Evolutionary conservation across 2,797 vertebrate species (phyloP).

Genomic region (Smutsia gigantea): DNA sequence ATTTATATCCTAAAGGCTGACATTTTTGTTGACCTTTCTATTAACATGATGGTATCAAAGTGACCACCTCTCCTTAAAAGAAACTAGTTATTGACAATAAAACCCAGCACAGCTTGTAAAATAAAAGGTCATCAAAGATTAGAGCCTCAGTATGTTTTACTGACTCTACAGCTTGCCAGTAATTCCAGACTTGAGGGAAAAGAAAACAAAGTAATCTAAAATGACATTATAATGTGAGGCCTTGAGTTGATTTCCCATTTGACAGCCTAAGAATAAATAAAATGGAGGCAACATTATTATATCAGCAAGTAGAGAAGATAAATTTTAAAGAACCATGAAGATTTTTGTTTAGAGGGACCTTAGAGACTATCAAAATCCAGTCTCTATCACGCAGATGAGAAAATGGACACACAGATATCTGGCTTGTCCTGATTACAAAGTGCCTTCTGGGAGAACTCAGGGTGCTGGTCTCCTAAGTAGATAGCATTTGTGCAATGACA

Average conservation of each 20-base stretch:
- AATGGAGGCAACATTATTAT: background rate
- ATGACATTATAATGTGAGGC: background rate
- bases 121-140: background rate
- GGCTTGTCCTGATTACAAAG: background rate
- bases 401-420: background rate
- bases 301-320: background rate
- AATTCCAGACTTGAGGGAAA: background rate
- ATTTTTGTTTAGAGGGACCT: background rate
- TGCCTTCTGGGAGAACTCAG: background rate
- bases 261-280: background rate
- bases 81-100: background rate
- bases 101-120: background rate
- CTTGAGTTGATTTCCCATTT: background rate
- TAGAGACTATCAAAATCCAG: background rate
- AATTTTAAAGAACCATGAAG: background rate
- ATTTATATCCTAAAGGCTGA: background rate
- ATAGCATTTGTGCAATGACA: background rate
- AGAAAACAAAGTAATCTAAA: background rate
- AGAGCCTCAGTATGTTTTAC: background rate
- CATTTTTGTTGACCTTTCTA: background rate
- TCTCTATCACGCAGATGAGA: background rate
- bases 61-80: background rate
- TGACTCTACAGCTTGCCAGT: background rate
- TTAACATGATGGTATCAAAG: background rate
- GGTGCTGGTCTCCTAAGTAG: background rate